Base-by-base conservation (phyloP, 92 coral and sea anemone genomes). In the Porites cylindrica region DNA sequence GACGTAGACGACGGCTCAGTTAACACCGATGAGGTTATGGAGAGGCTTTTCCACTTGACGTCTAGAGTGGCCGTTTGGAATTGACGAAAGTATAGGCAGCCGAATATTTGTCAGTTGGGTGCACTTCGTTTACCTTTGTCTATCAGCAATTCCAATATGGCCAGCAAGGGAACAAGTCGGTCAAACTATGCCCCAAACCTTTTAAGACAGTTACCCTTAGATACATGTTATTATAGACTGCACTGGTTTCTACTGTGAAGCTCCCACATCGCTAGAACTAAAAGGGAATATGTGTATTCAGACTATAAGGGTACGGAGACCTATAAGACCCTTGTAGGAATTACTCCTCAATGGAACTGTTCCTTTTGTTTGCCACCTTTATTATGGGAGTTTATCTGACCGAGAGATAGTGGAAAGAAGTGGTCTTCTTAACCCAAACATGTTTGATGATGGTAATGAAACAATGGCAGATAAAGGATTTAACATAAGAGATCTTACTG, bases 161-260 rank as follows among this genome's bases (percentile, higher is more conserved):
- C 83, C 90, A 73, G 20, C 90, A 8, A 85, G 90, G 26, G 80
- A 87, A 26, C 67, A 78, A 61, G 80, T 87, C 7, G 23, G 69
- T 72, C 70, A 20, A 60, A 66, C 79, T 29, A 29, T 29, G 32
- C 32, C 32, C 32, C 0, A 29, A 29, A 2, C 32, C 32, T 29
- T 29, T 29, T 2, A 29, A 29, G 32, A 29, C 32, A 29, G 32
- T 29, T 29, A 29, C 32, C 32, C 32, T 29, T 29, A 61, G 66
- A 88, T 89, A 47, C 52, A 83, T 17, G 86, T 74, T 16, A 88
- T 88, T 14, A 60, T 88, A 53, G 88, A 88, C 79, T 88, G 91
- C 62, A 82, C 88, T 17, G 91, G 83, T 60, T 47, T 88, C 24
- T 70, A 64, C 43, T 66, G 67, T 82, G 89, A 88, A 72, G 61